Evolutionary conservation across 2,113 vertebrate genomes (phyloP), one percentile per base, ranked within the genome.

Genomic region (Phycodurus eques): DNA sequence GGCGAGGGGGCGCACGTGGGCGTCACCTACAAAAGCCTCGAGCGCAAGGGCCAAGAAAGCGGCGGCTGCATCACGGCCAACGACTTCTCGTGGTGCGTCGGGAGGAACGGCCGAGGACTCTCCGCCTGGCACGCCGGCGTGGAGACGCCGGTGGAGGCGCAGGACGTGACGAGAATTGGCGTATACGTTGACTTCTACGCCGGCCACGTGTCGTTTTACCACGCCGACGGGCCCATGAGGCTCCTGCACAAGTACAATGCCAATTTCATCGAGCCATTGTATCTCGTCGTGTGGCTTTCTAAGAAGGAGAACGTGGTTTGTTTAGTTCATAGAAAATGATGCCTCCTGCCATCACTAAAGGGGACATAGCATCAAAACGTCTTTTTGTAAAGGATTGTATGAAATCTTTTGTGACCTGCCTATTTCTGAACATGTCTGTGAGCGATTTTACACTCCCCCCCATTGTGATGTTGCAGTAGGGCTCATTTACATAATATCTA

Each of bases 81-180:
- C 31, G 80, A 90, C 73, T 93, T 93, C 74, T 96, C 92, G 51
- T 94, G 93, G 92, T 93, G 93, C 76, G 46, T 93, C 10, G 88
- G 90, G 2, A 87, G 88, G 88, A 92, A 88, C 0, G 89, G 92
- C 22, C 88, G 88, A 43, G 80, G 88, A 1, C 92, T 94, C 84
- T 93, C 88, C 1, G 89, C 86, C 44, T 93, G 94, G 94, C 86
- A 94, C 62, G 90, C 80, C 2, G 92, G 88, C 43, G 73, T 75
- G 2, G 93, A 94, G 83, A 92, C 68, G 0, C 71, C 80, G 0
- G 73, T 95, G 71, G 90, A 85, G 43, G 87, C 59, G 1, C 70
- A 66, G 0, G 72, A 60, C 5, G 87, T 92, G 60, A 79, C 35
- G n/a, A 92, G 86, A 79, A 81, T 92, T 0, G 93, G 92, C 3